A percentile compares a stretch with the other conserved stretches of the same genome.
These are phyloP conservation scores for Scaptomyza cyrtandrae DNA, from an alignment of 2,888 invertebrate genomes.

Conservation along the genomic window DNA sequence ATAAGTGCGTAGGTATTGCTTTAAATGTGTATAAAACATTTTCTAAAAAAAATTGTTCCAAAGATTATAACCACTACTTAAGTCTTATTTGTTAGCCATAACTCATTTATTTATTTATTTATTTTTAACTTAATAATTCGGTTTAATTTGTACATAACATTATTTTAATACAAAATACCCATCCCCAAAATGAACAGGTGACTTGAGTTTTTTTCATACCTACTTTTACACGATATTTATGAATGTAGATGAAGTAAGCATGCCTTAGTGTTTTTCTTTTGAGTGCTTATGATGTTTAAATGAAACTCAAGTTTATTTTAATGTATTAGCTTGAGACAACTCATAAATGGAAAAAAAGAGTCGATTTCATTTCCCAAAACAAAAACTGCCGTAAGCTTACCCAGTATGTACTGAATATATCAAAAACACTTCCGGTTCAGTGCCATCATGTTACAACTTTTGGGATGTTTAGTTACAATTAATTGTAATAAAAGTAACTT, in stretches of 20 bases:
- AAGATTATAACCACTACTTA: slow-evolving; percentile 22
- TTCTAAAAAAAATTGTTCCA: slow-evolving; percentile 20
- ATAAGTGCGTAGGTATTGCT: slow-evolving; percentile 9
- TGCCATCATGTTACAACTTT: slow-evolving; percentile 31
- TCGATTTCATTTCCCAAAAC: slow-evolving; percentile 3
- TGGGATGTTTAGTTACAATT: background rate
- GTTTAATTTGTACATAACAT: background rate
- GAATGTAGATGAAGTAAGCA: slow-evolving; percentile 5
- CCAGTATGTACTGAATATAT: slow-evolving; percentile 8
- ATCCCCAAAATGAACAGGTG: slow-evolving; percentile 6
- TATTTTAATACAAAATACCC: background rate
- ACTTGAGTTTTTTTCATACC: background rate
- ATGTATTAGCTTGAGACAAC: background rate
- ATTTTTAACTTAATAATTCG: background rate
- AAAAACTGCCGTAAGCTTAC: slow-evolving; percentile 10
- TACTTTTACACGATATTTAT: slow-evolving; percentile 3
- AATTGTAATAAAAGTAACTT: background rate
- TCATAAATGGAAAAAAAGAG: background rate
- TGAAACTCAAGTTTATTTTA: background rate
- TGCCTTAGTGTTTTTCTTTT: background rate
- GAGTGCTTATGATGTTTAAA: background rate
- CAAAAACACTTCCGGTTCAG: slow-evolving; percentile 39
- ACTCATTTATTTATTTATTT: slow-evolving; percentile 3
- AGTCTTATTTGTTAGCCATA: slow-evolving; percentile 7
- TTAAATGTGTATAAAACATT: background rate